Conservation (phyloP, 2,113 vertebrate species). For the Charadrius vociferus region DNA sequence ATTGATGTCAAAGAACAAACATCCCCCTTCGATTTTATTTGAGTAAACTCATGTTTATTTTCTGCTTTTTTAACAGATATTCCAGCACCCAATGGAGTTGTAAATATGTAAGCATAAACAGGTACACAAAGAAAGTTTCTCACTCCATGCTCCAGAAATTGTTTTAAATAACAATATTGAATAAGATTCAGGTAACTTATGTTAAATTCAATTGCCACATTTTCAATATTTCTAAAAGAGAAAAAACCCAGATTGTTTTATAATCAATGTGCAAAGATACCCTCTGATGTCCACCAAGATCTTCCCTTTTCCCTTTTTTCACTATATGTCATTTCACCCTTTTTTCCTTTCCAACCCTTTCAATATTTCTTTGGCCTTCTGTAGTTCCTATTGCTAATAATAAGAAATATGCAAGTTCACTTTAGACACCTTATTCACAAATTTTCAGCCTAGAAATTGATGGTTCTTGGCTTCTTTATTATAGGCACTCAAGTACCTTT, state of each 20-base stretch:
- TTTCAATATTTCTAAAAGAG: not conserved
- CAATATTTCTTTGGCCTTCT: not conserved
- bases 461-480: not conserved
- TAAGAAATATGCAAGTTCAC: not conserved
- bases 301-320: not conserved
- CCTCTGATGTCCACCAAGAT: fast-evolving
- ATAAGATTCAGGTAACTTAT: not conserved
- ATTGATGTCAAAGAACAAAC: not conserved
- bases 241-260: not conserved
- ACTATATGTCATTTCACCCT: not conserved
- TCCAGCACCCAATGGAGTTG: not conserved
- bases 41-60: not conserved
- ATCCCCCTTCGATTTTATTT: not conserved
- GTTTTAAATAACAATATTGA: not conserved
- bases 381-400: not conserved
- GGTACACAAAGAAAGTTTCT: not conserved
- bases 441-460: not conserved
- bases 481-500: not conserved
- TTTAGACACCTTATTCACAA: not conserved
- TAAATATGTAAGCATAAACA: not conserved
- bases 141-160: not conserved
- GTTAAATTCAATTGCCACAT: not conserved
- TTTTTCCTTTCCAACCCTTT: not conserved
- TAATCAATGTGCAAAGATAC: not conserved
- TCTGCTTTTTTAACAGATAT: not conserved